These are phyloP conservation scores for Petrocephalus sullivani DNA, from an alignment of 2,797 vertebrate species.

Conservation along the genomic window DNA sequence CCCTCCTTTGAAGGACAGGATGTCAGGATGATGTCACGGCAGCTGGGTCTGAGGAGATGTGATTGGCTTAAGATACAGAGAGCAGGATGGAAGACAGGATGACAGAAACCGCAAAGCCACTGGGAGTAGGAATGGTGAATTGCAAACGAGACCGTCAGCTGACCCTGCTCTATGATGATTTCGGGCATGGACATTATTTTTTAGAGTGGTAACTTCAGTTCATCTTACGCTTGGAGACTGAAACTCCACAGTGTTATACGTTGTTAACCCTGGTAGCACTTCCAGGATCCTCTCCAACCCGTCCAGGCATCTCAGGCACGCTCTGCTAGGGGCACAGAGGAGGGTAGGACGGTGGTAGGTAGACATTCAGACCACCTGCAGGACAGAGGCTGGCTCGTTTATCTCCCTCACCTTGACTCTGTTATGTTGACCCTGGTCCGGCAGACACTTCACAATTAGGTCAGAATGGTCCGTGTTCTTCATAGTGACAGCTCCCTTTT, in stretches of 20 bases:
- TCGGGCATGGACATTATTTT: background rate
- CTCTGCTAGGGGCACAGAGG: background rate
- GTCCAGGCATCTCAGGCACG: background rate
- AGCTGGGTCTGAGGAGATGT: background rate
- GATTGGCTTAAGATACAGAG: background rate
- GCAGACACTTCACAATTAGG: slow-evolving; percentile 32
- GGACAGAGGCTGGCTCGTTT: background rate
- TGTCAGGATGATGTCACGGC: background rate
- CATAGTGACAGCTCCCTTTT: slow-evolving; percentile 29
- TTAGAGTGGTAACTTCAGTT: background rate
- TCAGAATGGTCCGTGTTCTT: slow-evolving; percentile 21
- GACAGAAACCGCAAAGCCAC: background rate
- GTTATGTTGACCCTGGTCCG: slow-evolving; percentile 31
- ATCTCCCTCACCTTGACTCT: slow-evolving; percentile 7
- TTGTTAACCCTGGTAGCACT: background rate
- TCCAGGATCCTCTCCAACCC: background rate
- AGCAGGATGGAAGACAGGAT: background rate
- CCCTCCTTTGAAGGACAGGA: slow-evolving; percentile 1
- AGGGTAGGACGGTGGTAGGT: background rate
- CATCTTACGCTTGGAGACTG: background rate
- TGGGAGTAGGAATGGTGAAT: background rate
- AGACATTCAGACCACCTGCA: background rate
- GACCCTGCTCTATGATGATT: background rate
- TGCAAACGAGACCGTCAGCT: background rate
- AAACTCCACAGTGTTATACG: background rate